Conservation (phyloP, 2,888 invertebrate species). For the Sepiola atlantica region DNA sequence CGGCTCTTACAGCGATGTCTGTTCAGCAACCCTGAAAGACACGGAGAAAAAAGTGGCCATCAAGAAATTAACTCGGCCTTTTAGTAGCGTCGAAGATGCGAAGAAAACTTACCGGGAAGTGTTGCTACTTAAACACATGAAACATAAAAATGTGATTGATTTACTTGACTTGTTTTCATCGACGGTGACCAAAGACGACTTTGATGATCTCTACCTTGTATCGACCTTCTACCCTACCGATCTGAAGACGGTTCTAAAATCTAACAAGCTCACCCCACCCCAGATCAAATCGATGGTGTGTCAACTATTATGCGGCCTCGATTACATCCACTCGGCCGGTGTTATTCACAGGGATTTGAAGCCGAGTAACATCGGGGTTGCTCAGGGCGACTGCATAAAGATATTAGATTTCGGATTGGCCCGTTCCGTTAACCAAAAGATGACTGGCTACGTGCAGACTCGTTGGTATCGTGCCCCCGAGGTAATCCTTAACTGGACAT, state of each 20-base stretch:
- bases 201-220: constrained; percentile 85
- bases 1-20: background rate
- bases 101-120: constrained; percentile 97
- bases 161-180: constrained; percentile 95
- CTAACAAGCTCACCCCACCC: background rate
- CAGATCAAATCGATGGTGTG: constrained; percentile 12
- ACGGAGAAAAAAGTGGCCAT: constrained; percentile 85
- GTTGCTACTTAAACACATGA: constrained; percentile 97
- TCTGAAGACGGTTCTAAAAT: background rate
- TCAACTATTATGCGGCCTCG: constrained; percentile 41
- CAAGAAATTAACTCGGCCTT: constrained; percentile 97
- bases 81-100: constrained; percentile 97
- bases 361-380: constrained; percentile 98
- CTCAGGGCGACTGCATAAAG: constrained; percentile 98
- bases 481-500: constrained; percentile 99
- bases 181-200: constrained; percentile 85
- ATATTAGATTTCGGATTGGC: constrained; percentile 98
- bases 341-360: constrained; percentile 97
- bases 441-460: constrained; percentile 97
- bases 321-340: constrained; percentile 96
- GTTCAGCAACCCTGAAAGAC: background rate
- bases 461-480: constrained; percentile 92
- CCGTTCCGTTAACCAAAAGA: constrained; percentile 95
- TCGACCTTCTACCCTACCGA: background rate
- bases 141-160: constrained; percentile 93